Evolutionary conservation across 1,140 invertebrate species (phyloP), one percentile per base, ranked within the genome.

Genomic region (Drosophila neocordata): DNA sequence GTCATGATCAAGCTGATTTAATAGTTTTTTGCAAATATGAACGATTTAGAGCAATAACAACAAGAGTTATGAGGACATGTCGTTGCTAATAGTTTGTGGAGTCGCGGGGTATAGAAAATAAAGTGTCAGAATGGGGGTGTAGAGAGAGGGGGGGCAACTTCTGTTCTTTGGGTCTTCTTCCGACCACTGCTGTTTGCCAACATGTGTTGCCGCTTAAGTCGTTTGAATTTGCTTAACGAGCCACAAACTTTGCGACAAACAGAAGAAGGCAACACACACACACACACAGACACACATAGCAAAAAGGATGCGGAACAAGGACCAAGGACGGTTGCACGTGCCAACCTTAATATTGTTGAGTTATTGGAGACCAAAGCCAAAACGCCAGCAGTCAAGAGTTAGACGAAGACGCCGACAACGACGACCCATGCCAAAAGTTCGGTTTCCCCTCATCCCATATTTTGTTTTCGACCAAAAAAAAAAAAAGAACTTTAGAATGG

Each of bases 151-250:
- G n/a, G 9, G 1, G 15, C 18, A 48, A 48, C 41, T 20, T 48
- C 41, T 48, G 41, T 20, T 20, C 41, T 44, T 53, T 31, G 18
- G 8, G n/a, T 13, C 2, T 51, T 13, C 20, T 66, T 65, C 56
- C 57, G 70, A 69, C 60, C 75, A 63, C 60, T 22, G 24, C 27
- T 77, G 82, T 87, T 87, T 87, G 83, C 60, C 52, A 88, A 79
- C 82, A 87, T 87, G 82, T 87, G 82, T 88, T 88, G 83, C 83
- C 83, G 75, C 75, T 88, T 88, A 88, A 88, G 83, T 88, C 82
- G 82, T 88, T 87, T 88, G 83, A 88, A 87, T 87, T 88, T 87
- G 83, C 79, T 87, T 88, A 87, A 87, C 83, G 83, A 87, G 83
- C 83, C 82, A 87, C 82, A 87, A 88, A 87, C 74, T 88, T 85